phyloP scores from a whole-genome alignment of 1,140 invertebrate genomes.

The Saccostrea cuccullata region DNA sequence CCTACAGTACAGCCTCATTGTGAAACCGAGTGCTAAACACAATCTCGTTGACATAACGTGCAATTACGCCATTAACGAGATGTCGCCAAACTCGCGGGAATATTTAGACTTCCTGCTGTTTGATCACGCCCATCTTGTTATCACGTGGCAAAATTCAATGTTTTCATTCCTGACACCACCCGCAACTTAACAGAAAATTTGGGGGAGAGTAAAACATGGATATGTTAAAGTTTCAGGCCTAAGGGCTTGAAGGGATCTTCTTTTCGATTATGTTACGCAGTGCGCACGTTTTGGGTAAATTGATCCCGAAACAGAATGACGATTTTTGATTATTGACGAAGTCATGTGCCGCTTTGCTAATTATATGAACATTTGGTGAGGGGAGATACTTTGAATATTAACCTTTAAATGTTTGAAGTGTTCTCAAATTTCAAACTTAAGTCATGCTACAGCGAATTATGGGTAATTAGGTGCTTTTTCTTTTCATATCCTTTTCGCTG shows the following conservation, averaged over 20 bases:
- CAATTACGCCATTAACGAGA: conserved; percentile 34
- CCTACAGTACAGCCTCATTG: not conserved
- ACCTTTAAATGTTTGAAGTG: conserved; percentile 33
- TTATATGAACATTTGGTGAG: conserved; percentile 31
- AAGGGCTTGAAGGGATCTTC: not conserved
- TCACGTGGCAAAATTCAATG: conserved; percentile 5
- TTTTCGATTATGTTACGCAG: not conserved
- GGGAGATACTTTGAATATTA: conserved; percentile 9
- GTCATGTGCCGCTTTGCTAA: conserved; percentile 19
- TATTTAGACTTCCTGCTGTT: conserved; percentile 17
- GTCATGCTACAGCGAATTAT: conserved; percentile 15
- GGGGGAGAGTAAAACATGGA: not conserved
- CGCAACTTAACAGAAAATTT: conserved; percentile 11
- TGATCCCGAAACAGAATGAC: not conserved
- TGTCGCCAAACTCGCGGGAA: conserved; percentile 23
- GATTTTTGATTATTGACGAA: not conserved
- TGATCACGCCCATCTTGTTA: conserved; percentile 15
- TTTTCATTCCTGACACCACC: conserved; percentile 16
- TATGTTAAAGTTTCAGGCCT: not conserved
- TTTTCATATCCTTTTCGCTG: conserved; percentile 23
- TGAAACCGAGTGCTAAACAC: conserved; percentile 19
- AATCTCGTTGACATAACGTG: conserved; percentile 35
- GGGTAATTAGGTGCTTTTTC: conserved; percentile 27
- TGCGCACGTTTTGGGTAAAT: not conserved
- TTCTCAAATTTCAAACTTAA: conserved; percentile 9